These are phyloP conservation scores for Benthosema pterotum DNA, from an alignment of 2,797 vertebrate genomes.

Conservation along the genomic window DNA sequence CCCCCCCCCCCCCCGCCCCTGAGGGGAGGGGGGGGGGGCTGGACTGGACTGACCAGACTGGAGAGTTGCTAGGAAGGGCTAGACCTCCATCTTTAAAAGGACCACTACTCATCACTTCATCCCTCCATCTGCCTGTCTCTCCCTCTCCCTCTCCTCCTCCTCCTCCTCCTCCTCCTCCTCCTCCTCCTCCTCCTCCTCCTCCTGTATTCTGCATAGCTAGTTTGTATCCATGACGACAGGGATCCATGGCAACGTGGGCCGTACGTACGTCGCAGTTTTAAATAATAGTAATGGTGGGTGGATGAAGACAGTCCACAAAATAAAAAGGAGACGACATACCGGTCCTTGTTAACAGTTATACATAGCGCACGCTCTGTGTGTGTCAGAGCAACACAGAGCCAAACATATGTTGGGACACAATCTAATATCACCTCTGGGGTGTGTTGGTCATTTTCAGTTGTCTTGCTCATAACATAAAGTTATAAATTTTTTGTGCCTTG, in stretches of 20 bases:
- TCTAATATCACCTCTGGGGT: too few species aligned
- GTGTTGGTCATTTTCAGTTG: too few species aligned
- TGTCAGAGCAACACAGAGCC: neutral
- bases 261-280: constrained; percentile 51
- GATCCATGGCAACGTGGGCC: constrained; percentile 74
- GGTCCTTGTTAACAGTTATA: too few species aligned
- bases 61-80: constrained; percentile 33
- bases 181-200: constrained; percentile 42
- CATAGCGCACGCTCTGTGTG: too few species aligned
- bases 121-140: too few species aligned
- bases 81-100: constrained; percentile 34
- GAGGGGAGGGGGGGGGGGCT: too few species aligned
- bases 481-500: too few species aligned
- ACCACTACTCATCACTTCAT: constrained; percentile 24
- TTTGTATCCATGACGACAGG: constrained; percentile 79
- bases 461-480: too few species aligned
- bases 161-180: constrained; percentile 5
- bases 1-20: too few species aligned
- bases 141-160: constrained; percentile 4
- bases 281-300: constrained; percentile 66
- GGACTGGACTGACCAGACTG: constrained; percentile 1
- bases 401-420: too few species aligned
- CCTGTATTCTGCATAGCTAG: constrained; percentile 70
- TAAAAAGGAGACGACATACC: constrained; percentile 4
- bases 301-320: constrained; percentile 23